phyloP scores from a whole-genome alignment of 2,888 invertebrate species.

The Chrysolina americana region DNA sequence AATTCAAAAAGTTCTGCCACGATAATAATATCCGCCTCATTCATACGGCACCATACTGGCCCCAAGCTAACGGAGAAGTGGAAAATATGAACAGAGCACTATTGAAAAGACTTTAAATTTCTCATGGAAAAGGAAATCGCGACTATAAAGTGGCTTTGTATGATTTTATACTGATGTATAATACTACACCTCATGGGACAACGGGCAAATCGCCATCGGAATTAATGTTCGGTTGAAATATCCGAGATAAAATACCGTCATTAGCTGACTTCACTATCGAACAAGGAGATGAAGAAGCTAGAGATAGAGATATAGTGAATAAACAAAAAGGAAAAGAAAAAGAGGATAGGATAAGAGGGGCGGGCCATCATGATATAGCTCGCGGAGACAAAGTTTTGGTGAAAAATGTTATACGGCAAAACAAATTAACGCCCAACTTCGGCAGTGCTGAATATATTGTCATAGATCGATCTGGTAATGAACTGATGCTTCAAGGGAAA shows the following conservation, averaged over 20 bases:
- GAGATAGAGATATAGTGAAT: slow-evolving; percentile 48
- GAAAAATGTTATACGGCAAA: slow-evolving; percentile 27
- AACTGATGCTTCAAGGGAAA: slow-evolving; percentile 33
- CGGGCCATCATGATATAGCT: slow-evolving; percentile 44
- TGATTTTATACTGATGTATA: too few relatives aligned
- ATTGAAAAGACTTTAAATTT: too few relatives aligned
- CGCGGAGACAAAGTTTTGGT: slow-evolving; percentile 37
- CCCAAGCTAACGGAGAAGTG: too few relatives aligned
- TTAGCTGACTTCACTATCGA: slow-evolving; percentile 35
- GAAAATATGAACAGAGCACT: too few relatives aligned
- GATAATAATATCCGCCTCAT: too few relatives aligned
- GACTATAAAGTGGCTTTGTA: too few relatives aligned
- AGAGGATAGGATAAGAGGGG: slow-evolving; percentile 47
- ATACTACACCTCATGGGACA: too few relatives aligned
- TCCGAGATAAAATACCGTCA: slow-evolving; percentile 54
- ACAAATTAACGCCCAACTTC: slow-evolving; percentile 35
- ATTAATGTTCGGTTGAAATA: slow-evolving; percentile 50
- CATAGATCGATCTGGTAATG: slow-evolving; percentile 31
- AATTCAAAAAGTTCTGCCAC: too few relatives aligned
- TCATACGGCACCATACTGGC: too few relatives aligned
- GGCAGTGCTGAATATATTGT: slow-evolving; percentile 33
- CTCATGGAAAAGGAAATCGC: too few relatives aligned
- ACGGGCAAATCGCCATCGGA: too few relatives aligned
- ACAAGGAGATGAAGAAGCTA: slow-evolving; percentile 45
- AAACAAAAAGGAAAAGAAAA: slow-evolving; percentile 53